Evolutionary conservation across 2,888 invertebrate species (phyloP), one percentile per base, ranked within the genome.

Genomic region (Lacanobia oleracea): DNA sequence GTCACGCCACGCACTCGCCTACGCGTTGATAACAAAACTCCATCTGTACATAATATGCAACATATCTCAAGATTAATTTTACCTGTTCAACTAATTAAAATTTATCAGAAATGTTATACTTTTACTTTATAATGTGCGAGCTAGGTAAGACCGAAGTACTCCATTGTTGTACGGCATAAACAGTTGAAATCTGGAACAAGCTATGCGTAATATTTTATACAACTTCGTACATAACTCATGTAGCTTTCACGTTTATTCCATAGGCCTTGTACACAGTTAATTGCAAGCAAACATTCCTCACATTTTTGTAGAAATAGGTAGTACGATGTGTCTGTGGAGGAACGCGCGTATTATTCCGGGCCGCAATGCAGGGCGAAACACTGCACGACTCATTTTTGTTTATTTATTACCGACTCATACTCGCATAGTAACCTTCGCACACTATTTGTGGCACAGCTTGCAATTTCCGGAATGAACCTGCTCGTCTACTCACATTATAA

Each of bases 201-300:
- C 45, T 57, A 63, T 61, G 60, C 43, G 59, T 67, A 51, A 74
- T 80, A 81, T 84, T 70, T 84, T 70, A 67, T 70, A 81, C 23
- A 61, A 81, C 64, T 75, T 70, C n/a, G 54, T 62, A 59, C 53
- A 77, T 81, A 72, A 81, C 57, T 81, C 82, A 72, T 64, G 48
- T 50, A 40, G 67, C 45, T 68, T 69, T 56, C 64, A 50, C 37
- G 53, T 59, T 72, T 67, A 64, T 72, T 43, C 48, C 43, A 61
- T 64, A 80, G 75, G 68, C 61, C 72, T 60, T 72, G 37, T 66
- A 68, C 27, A 75, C 40, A 65, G 54, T 51, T 84, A 75, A 80
- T 62, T 83, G 57, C 45, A 83, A 61, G 51, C 54, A 62, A 65
- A 75, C 51, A 69, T 75, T 75, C 51, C 48, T 56, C 18, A 60